phyloP scores from a whole-genome alignment of 2,888 invertebrate species.

The Eristalis arbustorum region DNA sequence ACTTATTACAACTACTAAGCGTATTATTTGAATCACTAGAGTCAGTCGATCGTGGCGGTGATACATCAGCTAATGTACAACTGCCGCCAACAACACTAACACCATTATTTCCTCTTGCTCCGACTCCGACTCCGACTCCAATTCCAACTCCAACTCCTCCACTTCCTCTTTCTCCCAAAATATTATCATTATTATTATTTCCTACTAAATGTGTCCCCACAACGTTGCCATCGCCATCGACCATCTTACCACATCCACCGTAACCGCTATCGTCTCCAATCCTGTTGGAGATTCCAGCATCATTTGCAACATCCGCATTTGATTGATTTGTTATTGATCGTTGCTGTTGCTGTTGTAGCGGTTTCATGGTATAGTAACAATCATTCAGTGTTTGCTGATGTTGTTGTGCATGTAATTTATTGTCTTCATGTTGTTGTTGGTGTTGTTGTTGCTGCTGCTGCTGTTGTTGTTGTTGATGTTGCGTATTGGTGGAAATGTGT shows the following conservation, averaged over 20 bases:
- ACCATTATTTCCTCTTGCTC: slow-evolving; percentile 48
- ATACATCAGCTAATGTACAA: slow-evolving; percentile 70
- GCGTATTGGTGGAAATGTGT: slow-evolving; percentile 72
- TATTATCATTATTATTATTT: slow-evolving; percentile 20
- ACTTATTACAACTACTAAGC: slow-evolving; percentile 75
- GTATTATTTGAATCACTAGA: slow-evolving; percentile 75
- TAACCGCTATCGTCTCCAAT: slow-evolving; percentile 12
- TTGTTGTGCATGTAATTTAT: slow-evolving; percentile 59
- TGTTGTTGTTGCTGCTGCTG: slow-evolving; percentile 8
- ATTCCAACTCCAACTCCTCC: neutral
- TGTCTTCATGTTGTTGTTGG: slow-evolving; percentile 47
- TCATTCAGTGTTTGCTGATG: slow-evolving; percentile 21
- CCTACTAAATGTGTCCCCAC: slow-evolving; percentile 55
- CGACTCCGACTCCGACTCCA: neutral
- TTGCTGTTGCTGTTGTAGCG: slow-evolving; percentile 67
- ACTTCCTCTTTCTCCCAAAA: slow-evolving; percentile 24
- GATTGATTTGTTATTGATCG: slow-evolving; percentile 29
- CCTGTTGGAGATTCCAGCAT: slow-evolving; percentile 29
- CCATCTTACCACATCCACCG: neutral
- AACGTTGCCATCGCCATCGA: slow-evolving; percentile 21
- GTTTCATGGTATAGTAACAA: slow-evolving; percentile 60
- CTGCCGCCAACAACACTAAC: slow-evolving; percentile 64
- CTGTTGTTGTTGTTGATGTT: slow-evolving; percentile 49
- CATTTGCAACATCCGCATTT: slow-evolving; percentile 35
- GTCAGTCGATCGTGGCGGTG: slow-evolving; percentile 71